Evolutionary conservation across 2,888 invertebrate genomes (phyloP), one percentile per base, ranked within the genome.

Genomic region (Incurvaria masculella): DNA sequence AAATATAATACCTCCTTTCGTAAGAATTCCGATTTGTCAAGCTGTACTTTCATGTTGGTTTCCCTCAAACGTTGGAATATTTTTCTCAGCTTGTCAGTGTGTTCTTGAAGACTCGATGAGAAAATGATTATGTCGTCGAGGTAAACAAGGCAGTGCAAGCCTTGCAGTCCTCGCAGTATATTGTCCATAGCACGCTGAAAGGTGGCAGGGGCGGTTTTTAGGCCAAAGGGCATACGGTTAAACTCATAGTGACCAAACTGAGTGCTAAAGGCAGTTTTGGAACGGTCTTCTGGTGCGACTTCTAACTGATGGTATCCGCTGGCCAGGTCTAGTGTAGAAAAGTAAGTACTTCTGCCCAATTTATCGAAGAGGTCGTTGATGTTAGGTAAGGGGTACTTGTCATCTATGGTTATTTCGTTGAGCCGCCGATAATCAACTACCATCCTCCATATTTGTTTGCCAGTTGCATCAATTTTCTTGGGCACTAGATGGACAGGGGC

Each of bases 161-260:
- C 57, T 10, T 53, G 50, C 49, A 65, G 45, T 0, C 59, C 59
- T 33, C 59, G 45, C 17, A 66, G 48, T 4, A 65, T 52, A 2
- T 48, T 44, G 46, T 66, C 61, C 60, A 66, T 60, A 19, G 62
- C 16, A 51, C 63, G 48, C 40, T 66, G 64, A 45, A 64, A 64
- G 1, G 60, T 61, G 19, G 56, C 56, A 0, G 62, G 63, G 11
- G 61, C 57, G 21, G 58, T 61, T 39, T 55, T 61, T 2, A 63
- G 20, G 3, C 61, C 62, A 44, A 62, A 61, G 0, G 61, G 61
- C 60, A 62, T 63, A 49, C 62, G 52, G 0, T 57, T 27, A 16
- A 60, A 63, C 49, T 64, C 62, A 20, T 57, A 63, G 27, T 64
- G 63, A 11, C 61, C 61, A 19, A 54, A 47, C 1, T 60, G 58